These are phyloP conservation scores for Euphydryas editha DNA, from an alignment of 2,888 invertebrate genomes.

Conservation along the genomic window DNA sequence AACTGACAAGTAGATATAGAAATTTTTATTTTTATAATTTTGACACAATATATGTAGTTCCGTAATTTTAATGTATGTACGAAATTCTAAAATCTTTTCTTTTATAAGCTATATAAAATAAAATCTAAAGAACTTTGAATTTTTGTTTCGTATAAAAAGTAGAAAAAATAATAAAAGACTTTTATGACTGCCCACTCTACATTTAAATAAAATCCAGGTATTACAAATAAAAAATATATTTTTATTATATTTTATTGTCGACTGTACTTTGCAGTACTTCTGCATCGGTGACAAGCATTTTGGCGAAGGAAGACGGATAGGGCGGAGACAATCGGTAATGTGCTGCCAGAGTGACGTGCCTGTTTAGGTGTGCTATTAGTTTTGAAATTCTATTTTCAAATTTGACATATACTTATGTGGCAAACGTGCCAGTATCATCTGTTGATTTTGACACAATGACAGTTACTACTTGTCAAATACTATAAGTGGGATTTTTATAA, in stretches of 20 bases:
- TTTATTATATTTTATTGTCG: background rate
- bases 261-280: background rate
- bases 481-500: background rate
- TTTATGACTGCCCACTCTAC: background rate
- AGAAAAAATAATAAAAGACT: too few relatives aligned
- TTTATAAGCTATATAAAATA: too few relatives aligned
- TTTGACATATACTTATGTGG: constrained; percentile 1
- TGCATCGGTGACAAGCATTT: constrained; percentile 7
- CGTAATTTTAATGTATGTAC: too few relatives aligned
- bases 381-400: constrained; percentile 4
- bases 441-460: constrained; percentile 2
- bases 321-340: background rate
- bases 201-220: background rate
- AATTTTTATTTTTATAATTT: too few relatives aligned
- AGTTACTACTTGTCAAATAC: background rate
- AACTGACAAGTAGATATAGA: too few relatives aligned
- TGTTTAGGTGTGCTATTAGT: constrained; percentile 1
- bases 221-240: background rate
- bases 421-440: background rate
- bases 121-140: too few relatives aligned
- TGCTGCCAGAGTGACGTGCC: background rate
- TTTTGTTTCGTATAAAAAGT: too few relatives aligned
- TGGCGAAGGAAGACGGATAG: background rate
- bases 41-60: too few relatives aligned
- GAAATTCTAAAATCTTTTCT: too few relatives aligned